Evolutionary conservation across 92 coral and sea anemone genomes (phyloP).

Genomic region (Porites evermanni): DNA sequence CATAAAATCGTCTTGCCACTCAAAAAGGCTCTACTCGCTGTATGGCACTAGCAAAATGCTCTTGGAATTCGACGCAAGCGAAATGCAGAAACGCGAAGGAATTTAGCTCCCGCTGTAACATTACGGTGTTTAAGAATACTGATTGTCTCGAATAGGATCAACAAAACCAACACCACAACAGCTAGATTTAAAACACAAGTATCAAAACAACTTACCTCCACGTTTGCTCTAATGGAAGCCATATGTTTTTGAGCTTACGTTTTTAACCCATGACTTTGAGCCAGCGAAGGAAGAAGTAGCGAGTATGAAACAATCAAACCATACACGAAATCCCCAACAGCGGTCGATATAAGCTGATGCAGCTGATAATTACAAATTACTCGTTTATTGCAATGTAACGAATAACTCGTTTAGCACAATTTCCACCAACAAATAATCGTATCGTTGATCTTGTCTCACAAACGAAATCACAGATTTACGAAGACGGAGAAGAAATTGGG

Average conservation of each 20-base stretch:
- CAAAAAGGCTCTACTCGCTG: neutral
- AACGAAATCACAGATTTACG: conserved; percentile 49
- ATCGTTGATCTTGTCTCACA: neutral
- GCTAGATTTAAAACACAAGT: conserved; percentile 17
- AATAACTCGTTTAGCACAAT: neutral
- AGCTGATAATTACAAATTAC: conserved; percentile 29
- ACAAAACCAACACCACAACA: conserved; percentile 30
- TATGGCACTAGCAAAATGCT: neutral
- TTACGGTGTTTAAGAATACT: conserved; percentile 22
- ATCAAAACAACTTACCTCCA: conserved; percentile 58
- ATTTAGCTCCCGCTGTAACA: conserved; percentile 38
- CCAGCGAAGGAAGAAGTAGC: neutral
- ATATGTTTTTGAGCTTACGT: conserved; percentile 54
- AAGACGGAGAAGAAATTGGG: conserved; percentile 18
- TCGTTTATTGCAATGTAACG: conserved; percentile 41
- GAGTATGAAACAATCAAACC: neutral
- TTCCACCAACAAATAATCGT: neutral
- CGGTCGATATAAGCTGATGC: conserved; percentile 19
- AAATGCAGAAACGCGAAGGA: conserved; percentile 10
- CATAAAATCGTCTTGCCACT: neutral
- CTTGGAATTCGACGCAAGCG: conserved; percentile 6
- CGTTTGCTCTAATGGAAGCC: conserved; percentile 72
- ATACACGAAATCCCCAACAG: neutral
- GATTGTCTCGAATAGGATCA: conserved; percentile 37
- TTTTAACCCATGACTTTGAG: conserved; percentile 39